Evolutionary conservation across 2,888 invertebrate species (phyloP), one percentile per base, ranked within the genome.

Genomic region (Agriopis aurantiaria): DNA sequence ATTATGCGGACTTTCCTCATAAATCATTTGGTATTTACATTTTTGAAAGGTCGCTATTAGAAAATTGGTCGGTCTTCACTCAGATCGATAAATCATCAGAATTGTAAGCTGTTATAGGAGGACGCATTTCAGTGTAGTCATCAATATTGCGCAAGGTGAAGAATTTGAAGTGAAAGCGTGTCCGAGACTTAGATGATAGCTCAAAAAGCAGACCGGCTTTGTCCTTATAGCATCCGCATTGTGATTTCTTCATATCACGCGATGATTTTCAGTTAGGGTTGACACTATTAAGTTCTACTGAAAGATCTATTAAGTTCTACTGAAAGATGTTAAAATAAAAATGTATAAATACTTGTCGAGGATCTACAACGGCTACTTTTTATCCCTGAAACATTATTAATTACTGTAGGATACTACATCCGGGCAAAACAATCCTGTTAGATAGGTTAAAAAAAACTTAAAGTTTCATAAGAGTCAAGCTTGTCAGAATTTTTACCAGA

Each of bases 191-290:
- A 75, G 76, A 80, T 80, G 78, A 80, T 81, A 75, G 79, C 75
- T 79, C 81, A 75, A 73, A 82, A 76, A 80, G 78, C 74, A 80
- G 80, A 89, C 88, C 68, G 59, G 69, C 71, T 91, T 88, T 85
- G 88, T 92, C 91, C 91, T 91, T 88, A 83, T 85, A 79, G 81
- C 80, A 84, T 86, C 88, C 88, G 88, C 85, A 78, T 88, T 85
- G 83, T 85, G 79, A 80, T 90, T 87, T 87, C 86, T 79, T 86
- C 83, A 88, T 84, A 83, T 85, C 78, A 64, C 69, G 61, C 73
- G 55, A 74, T 74, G 70, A 66, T 66, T 68, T 67, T 48, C 48
- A 41, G 53, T 14, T 65, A 70, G 73, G 72, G 74, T 58, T 74
- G 69, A 74, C 71, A 66, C 63, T 68, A 68, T 63, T 74, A 71